These are phyloP conservation scores for Dendroctonus ponderosae DNA, from an alignment of 1,140 invertebrate species.

Conservation along the genomic window DNA sequence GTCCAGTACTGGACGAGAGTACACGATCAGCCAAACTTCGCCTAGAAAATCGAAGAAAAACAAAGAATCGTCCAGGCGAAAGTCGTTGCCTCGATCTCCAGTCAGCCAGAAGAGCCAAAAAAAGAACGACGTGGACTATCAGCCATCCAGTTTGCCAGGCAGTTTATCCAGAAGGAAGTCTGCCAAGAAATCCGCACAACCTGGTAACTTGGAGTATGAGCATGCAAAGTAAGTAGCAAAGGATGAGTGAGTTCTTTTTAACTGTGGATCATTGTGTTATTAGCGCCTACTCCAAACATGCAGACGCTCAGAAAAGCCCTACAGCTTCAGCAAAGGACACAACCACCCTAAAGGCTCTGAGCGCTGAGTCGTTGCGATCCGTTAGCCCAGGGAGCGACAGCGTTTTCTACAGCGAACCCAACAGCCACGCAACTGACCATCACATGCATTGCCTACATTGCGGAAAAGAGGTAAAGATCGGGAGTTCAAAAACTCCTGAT, in stretches of 20 bases:
- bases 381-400: conserved; percentile 85
- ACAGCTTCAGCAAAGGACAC: conserved; percentile 29
- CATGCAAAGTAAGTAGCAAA: not conserved
- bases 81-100: conserved; percentile 54
- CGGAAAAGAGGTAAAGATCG: conserved; percentile 63
- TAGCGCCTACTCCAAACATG: not conserved
- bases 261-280: not conserved
- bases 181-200: conserved; percentile 47
- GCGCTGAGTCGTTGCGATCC: conserved; percentile 78
- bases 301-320: conserved; percentile 20
- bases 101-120: conserved; percentile 35
- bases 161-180: conserved; percentile 65
- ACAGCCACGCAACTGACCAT: conserved; percentile 57
- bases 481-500: not conserved
- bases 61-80: conserved; percentile 65
- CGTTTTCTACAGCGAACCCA: conserved; percentile 78
- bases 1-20: conserved; percentile 58
- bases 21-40: conserved; percentile 47
- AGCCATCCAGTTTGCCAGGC: conserved; percentile 55
- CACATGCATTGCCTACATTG: conserved; percentile 73
- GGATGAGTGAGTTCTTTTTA: not conserved
- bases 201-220: not conserved
- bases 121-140: conserved; percentile 40
- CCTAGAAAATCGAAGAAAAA: conserved; percentile 59
- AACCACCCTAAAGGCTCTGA: conserved; percentile 69